These are phyloP conservation scores for Conus ventricosus DNA, from an alignment of 1,140 invertebrate genomes.

Conservation along the genomic window DNA sequence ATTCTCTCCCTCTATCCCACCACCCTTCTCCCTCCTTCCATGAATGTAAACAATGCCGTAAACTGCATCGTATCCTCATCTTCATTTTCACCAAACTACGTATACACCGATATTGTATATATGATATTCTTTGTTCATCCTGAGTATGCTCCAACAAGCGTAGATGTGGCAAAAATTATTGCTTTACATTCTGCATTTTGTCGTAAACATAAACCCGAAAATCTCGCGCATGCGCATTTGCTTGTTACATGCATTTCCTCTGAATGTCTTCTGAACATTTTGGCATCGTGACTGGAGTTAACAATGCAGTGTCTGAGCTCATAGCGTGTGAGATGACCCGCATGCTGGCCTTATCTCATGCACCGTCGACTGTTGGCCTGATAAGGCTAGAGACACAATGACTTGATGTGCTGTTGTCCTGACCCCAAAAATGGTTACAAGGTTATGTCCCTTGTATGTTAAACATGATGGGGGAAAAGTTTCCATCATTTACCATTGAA, in stretches of 20 bases:
- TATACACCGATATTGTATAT: too few species aligned
- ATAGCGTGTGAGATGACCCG: neutral
- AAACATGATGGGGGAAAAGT: slow-evolving; percentile 48
- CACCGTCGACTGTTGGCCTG: neutral
- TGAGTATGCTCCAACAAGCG: too few species aligned
- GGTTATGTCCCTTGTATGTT: slow-evolving; percentile 55
- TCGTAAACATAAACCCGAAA: slow-evolving; percentile 19
- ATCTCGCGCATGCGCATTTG: slow-evolving; percentile 40
- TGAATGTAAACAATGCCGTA: slow-evolving; percentile 3
- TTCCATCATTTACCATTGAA: neutral
- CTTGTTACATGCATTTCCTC: slow-evolving; percentile 36
- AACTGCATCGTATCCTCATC: neutral
- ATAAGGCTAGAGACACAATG: slow-evolving; percentile 1
- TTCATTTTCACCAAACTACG: too few species aligned
- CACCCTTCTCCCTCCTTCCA: neutral
- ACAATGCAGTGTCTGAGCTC: slow-evolving; percentile 33
- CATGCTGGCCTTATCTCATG: neutral
- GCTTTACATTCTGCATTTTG: neutral
- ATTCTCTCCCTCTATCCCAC: neutral
- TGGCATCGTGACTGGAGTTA: slow-evolving; percentile 33
- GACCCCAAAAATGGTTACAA: slow-evolving; percentile 40
- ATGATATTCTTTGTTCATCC: neutral
- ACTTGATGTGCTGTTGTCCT: neutral
- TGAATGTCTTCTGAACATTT: slow-evolving; percentile 38
- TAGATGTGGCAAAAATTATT: neutral